Evolutionary conservation across 2,797 vertebrate genomes (phyloP), one percentile per base, ranked within the genome.

Genomic region (Pseudopleuronectes americanus): DNA sequence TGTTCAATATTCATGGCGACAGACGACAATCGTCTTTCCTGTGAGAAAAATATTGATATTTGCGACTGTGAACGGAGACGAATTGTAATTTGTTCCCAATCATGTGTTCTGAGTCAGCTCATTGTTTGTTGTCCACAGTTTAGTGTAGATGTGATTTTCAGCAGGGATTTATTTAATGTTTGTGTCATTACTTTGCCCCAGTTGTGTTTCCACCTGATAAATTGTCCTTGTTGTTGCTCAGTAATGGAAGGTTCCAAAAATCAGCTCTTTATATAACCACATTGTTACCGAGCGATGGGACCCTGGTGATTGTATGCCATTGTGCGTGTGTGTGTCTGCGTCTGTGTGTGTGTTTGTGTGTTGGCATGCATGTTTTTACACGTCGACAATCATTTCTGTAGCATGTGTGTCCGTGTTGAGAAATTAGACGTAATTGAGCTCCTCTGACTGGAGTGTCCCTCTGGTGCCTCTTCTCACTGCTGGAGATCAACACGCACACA

Each of bases 101-200:
- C 75, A 81, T 80, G 72, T 74, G 66, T 57, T 79, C 68, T 64
- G 68, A 19, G 8, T 62, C 57, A 58, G 60, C 64, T 80, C 82
- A 67, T 81, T 89, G 84, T 71, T 71, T 80, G 87, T 65, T 68
- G 58, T 60, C 51, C 64, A 76, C 79, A 83, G 71, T 79, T 78
- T 73, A 77, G 22, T 60, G 68, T 67, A 66, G 70, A 73, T 70
- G 68, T 59, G 67, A 84, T 78, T 84, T 84, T 62, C 74, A 22
- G 9, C 3, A 64, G 67, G 76, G 22, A 87, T 81, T 89, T 88
- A 87, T 89, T 84, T 89, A 89, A 90, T 85, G 71, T 79, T 71
- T 79, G 76, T 86, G 66, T 80, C 81, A 87, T 89, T 84, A 86
- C 75, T 71, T 71, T 58, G 57, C 49, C 82, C 73, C 79, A 72